These are phyloP conservation scores for Harpalus rufipes DNA, from an alignment of 2,888 invertebrate genomes.

Conservation along the genomic window DNA sequence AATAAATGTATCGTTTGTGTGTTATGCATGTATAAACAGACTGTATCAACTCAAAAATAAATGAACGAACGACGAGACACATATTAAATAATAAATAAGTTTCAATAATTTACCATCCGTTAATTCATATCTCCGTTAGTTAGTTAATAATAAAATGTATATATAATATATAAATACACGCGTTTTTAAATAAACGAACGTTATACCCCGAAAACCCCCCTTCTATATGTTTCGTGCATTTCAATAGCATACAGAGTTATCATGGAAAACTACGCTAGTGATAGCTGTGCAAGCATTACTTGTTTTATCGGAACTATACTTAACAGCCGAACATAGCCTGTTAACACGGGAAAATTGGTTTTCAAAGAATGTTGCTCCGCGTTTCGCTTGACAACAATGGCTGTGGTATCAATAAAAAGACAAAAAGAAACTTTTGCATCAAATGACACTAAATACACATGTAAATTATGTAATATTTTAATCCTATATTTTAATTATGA, in stretches of 20 bases:
- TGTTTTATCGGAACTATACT: too few species aligned
- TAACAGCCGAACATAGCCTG: too few species aligned
- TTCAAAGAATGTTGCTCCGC: too few species aligned
- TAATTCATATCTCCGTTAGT: constrained; percentile 60
- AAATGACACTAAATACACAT: too few species aligned
- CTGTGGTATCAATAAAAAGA: too few species aligned
- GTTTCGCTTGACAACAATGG: too few species aligned
- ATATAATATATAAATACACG: constrained; percentile 65
- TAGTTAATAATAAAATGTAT: constrained; percentile 62
- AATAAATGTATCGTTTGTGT: constrained; percentile 28
- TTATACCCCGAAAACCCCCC: constrained; percentile 79
- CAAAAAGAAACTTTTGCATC: too few species aligned
- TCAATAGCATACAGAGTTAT: constrained; percentile 88
- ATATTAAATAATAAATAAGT: constrained; percentile 60
- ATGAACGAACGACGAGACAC: constrained; percentile 61
- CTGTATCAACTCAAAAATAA: constrained; percentile 44
- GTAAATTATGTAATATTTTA: too few species aligned
- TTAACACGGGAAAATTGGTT: too few species aligned
- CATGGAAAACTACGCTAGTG: constrained; percentile 63
- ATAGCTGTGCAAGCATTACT: constrained; percentile 3
- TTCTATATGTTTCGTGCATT: constrained; percentile 94
- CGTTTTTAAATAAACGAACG: constrained; percentile 64
- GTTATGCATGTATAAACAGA: constrained; percentile 59
- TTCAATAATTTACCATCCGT: constrained; percentile 57
- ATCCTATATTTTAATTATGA: too few species aligned